phyloP scores from a whole-genome alignment of 92 coral and sea anemone species.

The Blastomussa wellsi region DNA sequence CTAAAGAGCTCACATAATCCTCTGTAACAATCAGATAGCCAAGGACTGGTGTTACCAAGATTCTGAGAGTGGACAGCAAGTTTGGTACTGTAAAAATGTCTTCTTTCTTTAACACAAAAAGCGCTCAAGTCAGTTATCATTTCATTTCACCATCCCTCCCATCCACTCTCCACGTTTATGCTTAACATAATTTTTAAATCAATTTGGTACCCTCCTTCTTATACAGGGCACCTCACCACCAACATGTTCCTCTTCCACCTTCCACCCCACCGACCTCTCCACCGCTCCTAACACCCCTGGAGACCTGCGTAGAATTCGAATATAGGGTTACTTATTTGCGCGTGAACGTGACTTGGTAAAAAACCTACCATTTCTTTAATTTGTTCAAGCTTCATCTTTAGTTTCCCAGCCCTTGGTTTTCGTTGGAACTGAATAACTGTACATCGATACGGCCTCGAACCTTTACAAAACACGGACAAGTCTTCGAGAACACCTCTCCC shows the following conservation, averaged over 20 bases:
- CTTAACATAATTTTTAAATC: too few species aligned
- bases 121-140: not conserved
- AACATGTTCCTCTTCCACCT: not conserved
- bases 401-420: constrained; percentile 34
- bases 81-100: constrained; percentile 92
- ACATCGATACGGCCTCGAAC: constrained; percentile 1
- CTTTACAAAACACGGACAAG: not conserved
- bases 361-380: constrained; percentile 76
- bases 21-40: constrained; percentile 85
- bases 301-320: too few species aligned
- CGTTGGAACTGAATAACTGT: constrained; percentile 5
- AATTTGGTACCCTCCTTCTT: too few species aligned
- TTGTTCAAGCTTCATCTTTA: constrained; percentile 57
- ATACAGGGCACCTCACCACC: too few species aligned
- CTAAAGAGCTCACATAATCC: constrained; percentile 65
- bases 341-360: not conserved
- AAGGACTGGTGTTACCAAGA: constrained; percentile 85
- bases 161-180: too few species aligned
- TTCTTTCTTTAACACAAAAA: constrained; percentile 75
- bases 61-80: constrained; percentile 80
- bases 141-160: too few species aligned
- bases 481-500: not conserved
- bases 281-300: too few species aligned
- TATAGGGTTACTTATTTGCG: too few species aligned
- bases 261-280: not conserved